Percentiles rank a stretch among this genome's conserved stretches.
These are phyloP conservation scores for Chalcosyrphus nemorum DNA, from an alignment of 2,888 invertebrate genomes.

Conservation along the genomic window DNA sequence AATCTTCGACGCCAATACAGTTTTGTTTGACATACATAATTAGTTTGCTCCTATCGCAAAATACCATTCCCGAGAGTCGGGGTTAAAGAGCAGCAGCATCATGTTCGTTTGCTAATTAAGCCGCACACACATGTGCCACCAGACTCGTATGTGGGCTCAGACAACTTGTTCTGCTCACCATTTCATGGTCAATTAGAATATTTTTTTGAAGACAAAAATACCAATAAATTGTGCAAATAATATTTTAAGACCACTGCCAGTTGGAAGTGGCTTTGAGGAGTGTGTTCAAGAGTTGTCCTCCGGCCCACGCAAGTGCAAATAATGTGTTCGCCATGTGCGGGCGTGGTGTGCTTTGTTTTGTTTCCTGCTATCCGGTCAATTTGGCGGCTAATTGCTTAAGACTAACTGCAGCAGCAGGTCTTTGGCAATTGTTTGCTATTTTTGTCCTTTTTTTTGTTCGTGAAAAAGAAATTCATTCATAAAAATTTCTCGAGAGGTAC, in stretches of 20 bases:
- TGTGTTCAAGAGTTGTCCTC: no score
- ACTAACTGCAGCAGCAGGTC: constrained; percentile 40
- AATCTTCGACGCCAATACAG: constrained; percentile 54
- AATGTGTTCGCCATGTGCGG: constrained; percentile 63
- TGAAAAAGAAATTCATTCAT: constrained; percentile 47
- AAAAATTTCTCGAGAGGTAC: neutral
- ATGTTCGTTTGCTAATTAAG: constrained; percentile 41
- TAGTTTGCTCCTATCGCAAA: constrained; percentile 63
- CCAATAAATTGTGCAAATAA: constrained; percentile 63
- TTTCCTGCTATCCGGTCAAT: constrained; percentile 38
- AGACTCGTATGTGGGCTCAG: no score
- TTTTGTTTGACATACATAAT: constrained; percentile 60
- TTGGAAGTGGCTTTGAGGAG: neutral
- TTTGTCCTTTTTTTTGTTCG: no score
- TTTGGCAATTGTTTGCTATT: neutral
- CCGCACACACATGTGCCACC: neutral
- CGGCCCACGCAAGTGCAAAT: constrained; percentile 58
- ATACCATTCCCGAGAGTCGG: constrained; percentile 29
- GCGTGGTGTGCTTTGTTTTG: constrained; percentile 43
- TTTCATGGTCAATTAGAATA: constrained; percentile 48
- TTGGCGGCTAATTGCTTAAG: constrained; percentile 39
- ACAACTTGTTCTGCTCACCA: neutral
- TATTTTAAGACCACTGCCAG: neutral
- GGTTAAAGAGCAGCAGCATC: constrained; percentile 46
- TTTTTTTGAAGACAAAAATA: constrained; percentile 8